Percentiles rank a stretch among this genome's conserved stretches.
These are phyloP conservation scores for Ornithorhynchus anatinus DNA, from an alignment of 2,113 vertebrate genomes.

Conservation along the genomic window DNA sequence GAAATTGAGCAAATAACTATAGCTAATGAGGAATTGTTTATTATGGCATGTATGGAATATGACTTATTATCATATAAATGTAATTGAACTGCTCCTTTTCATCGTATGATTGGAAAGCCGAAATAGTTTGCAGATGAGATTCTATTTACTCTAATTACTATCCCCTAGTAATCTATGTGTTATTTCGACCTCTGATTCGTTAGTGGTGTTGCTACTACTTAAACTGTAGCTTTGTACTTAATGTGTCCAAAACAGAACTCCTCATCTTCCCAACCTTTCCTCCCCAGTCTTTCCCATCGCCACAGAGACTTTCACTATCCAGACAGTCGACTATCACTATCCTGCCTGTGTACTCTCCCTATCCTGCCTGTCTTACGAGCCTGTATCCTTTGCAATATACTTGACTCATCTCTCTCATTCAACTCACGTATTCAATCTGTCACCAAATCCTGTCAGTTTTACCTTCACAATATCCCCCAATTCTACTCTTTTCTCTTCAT, in stretches of 20 bases:
- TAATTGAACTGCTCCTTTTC: not conserved
- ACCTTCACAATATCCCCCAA: too few species aligned
- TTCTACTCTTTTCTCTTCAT: too few species aligned
- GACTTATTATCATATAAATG: not conserved
- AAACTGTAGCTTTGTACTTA: not conserved
- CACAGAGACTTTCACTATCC: too few species aligned
- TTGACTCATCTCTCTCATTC: too few species aligned
- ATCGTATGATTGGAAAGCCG: not conserved
- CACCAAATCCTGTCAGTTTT: too few species aligned
- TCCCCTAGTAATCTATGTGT: not conserved
- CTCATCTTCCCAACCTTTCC: too few species aligned
- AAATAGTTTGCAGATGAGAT: slow-evolving; percentile 1
- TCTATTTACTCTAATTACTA: not conserved
- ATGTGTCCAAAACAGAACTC: not conserved
- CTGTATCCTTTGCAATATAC: too few species aligned
- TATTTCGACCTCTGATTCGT: not conserved
- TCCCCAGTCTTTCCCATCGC: too few species aligned
- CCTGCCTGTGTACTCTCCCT: too few species aligned
- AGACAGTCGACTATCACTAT: too few species aligned
- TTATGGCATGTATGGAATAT: not conserved
- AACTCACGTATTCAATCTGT: too few species aligned
- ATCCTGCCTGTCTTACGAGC: too few species aligned
- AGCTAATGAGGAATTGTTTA: not conserved
- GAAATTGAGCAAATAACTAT: not conserved
- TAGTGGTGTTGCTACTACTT: not conserved